These are phyloP conservation scores for Sebastiscus tertius DNA, from an alignment of 2,797 vertebrate genomes.

Conservation along the genomic window DNA sequence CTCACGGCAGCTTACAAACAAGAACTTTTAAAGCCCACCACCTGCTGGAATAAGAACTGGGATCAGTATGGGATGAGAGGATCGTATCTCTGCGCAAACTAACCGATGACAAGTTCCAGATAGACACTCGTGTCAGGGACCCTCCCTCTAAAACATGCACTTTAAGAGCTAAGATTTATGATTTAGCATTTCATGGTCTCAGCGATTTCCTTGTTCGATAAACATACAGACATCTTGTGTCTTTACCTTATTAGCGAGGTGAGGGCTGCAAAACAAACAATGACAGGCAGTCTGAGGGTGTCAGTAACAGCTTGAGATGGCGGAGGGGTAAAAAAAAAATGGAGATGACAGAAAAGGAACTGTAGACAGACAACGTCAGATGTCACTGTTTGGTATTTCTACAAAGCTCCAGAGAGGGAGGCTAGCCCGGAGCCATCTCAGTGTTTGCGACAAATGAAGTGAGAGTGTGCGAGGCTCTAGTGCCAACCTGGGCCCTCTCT, in stretches of 20 bases:
- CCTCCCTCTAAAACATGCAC: constrained; percentile 28
- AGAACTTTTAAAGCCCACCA: constrained; percentile 83
- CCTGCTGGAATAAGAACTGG: constrained; percentile 77
- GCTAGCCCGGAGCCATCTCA: constrained; percentile 78
- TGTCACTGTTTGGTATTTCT: constrained; percentile 84
- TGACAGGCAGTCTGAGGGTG: constrained; percentile 53
- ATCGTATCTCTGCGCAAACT: constrained; percentile 76
- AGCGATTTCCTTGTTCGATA: constrained; percentile 11
- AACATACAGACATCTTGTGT: constrained; percentile 23
- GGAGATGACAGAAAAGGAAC: constrained; percentile 50
- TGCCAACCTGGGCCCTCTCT: constrained; percentile 72
- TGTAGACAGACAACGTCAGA: constrained; percentile 78
- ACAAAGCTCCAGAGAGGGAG: constrained; percentile 83
- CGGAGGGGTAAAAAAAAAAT: constrained; percentile 16
- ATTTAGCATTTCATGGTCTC: constrained; percentile 30
- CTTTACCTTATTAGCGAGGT: constrained; percentile 49
- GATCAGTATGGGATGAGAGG: constrained; percentile 76
- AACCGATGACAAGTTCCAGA: constrained; percentile 74
- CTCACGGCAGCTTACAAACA: constrained; percentile 81
- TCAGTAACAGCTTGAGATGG: constrained; percentile 62
- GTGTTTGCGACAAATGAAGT: constrained; percentile 78
- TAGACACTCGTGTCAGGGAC: constrained; percentile 61
- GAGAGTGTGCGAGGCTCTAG: constrained; percentile 59
- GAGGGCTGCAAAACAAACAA: constrained; percentile 57
- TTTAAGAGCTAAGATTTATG: constrained; percentile 43